Evolutionary conservation across 1,140 invertebrate genomes (phyloP), one percentile per base, ranked within the genome.

Genomic region (Palaemon carinicauda): DNA sequence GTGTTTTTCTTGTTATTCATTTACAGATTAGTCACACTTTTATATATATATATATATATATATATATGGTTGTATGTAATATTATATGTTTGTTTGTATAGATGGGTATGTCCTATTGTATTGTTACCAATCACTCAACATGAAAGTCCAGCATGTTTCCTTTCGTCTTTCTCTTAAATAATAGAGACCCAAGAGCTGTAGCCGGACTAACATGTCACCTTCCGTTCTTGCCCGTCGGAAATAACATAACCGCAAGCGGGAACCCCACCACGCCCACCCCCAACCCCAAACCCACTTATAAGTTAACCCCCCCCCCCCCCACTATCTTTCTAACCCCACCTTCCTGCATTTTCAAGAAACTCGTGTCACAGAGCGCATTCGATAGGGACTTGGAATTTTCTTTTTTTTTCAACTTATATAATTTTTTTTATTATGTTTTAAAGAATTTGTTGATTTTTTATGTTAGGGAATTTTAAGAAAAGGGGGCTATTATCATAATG

Each of bases 171-270:
- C 14, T 15, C 31, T 24, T 27, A 10, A 10, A 69, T 2, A 60
- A 10, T 12, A 9, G 1, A 74, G 17, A 10, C 29, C 9, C 10
- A 27, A n/a, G 10, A 80, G 27, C 4, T 56, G 53, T 14, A 69
- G 27, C 78, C 78, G 14, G 53, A 21, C 56, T 33, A 81, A 81
- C 79, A 81, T 33, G 74, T 77, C 74, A 77, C 74, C 41, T 77
- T 50, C 7, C 33, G 41, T 12, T 12, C 12, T 41, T 41, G 41
- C 12, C n/a, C 21, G 21, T 19, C 50, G 74, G 74, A 77, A 77
- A 50, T 77, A 50, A 77, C 74, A 50, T 50, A 50, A 77, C 74
- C 74, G 74, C 74, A 77, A 77, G 27, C n/a, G 12, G 21, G 0
- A 19, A n/a, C 74, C 24, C 33, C 9, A 27, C 29, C 56, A 7